A percentile compares a stretch with the other conserved stretches of the same genome.
Conservation (phyloP, 2,888 invertebrate species). For the Lochmaea capreae region DNA sequence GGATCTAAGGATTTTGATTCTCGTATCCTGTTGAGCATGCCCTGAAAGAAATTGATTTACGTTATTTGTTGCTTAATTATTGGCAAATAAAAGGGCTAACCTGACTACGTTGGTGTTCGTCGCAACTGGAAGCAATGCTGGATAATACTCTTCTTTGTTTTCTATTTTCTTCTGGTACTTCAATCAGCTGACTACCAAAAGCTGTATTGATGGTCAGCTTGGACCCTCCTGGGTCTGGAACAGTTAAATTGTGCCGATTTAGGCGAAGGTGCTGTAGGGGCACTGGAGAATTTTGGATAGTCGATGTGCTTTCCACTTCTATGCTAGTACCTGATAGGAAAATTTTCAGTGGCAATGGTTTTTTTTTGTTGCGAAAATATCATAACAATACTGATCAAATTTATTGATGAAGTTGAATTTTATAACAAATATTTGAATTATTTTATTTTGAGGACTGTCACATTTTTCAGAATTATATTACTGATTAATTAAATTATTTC, state of each 20-base stretch:
- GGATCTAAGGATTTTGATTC: conserved; percentile 77
- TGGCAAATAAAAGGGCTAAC: conserved; percentile 1
- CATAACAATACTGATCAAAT: too few species aligned
- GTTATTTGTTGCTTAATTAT: not conserved
- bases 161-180: conserved; percentile 51
- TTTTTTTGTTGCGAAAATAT: not conserved
- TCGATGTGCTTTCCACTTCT: conserved; percentile 70
- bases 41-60: conserved; percentile 22
- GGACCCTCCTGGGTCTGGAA: conserved; percentile 68
- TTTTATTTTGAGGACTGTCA: too few species aligned
- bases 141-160: conserved; percentile 69
- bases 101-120: conserved; percentile 65
- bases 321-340: conserved; percentile 63
- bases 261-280: conserved; percentile 59
- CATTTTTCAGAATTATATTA: too few species aligned
- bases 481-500: too few species aligned
- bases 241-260: conserved; percentile 67
- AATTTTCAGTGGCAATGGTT: conserved; percentile 45
- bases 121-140: conserved; percentile 75
- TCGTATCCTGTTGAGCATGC: conserved; percentile 65
- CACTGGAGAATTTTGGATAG: conserved; percentile 69
- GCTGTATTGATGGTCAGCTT: conserved; percentile 66
- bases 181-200: conserved; percentile 62
- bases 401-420: too few species aligned
- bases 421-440: not conserved